Percentiles rank a stretch among this genome's conserved stretches.
Evolutionary conservation across 2,888 invertebrate species (phyloP).

Genomic region (Zonitis immaculata): DNA sequence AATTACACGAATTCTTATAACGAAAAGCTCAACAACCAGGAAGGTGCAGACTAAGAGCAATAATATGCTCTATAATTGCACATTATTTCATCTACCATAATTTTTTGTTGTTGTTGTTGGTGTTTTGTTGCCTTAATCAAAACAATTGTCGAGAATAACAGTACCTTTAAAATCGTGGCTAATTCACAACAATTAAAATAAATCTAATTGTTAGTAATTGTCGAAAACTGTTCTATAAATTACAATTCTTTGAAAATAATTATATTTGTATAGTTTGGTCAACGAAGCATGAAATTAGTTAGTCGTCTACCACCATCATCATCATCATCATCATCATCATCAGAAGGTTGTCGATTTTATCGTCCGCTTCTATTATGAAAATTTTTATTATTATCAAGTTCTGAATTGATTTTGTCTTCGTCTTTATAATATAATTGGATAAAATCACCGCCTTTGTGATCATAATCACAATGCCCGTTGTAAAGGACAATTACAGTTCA

Average conservation of each 20-base stretch:
- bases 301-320: no score
- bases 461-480: background rate
- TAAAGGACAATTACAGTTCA: background rate
- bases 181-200: background rate
- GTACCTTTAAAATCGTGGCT: background rate
- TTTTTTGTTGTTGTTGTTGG: no score
- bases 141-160: no score
- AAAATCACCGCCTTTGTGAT: background rate
- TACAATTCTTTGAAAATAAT: slow-evolving; percentile 8
- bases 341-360: background rate
- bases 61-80: no score
- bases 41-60: no score
- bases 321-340: no score
- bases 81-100: no score
- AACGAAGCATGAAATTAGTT: slow-evolving; percentile 25
- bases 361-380: background rate
- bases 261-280: slow-evolving; percentile 21
- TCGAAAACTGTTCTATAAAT: no score
- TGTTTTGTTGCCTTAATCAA: no score
- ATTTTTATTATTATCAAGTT: background rate
- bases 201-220: background rate
- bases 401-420: background rate
- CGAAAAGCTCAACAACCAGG: no score
- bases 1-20: no score
- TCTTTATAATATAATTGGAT: background rate